Base-by-base conservation (phyloP, 2,113 vertebrate species). In the Epinephelus moara region DNA sequence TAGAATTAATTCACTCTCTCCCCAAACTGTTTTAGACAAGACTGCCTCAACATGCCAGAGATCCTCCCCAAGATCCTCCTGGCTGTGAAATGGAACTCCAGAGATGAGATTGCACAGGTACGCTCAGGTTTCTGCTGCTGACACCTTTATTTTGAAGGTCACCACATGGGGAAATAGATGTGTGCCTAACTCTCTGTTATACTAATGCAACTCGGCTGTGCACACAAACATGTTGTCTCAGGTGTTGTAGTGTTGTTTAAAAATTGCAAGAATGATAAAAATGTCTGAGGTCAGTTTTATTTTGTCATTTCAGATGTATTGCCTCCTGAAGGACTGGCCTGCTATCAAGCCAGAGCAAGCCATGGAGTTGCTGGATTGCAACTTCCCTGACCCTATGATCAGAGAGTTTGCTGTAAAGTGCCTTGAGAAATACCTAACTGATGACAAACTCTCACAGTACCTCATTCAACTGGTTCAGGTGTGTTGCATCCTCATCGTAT, bases 381-480 rank as follows among this genome's bases (percentile, higher is more conserved):
- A 99, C 91, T 99, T 99, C 67, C 98, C 98, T 4, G 98, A 99
- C 87, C 97, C 97, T 0, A 97, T 98, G 96, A 97, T 99, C 92
- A 95, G 98, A 93, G 96, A 97, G n/a, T 99, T 99, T 93, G 98
- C 98, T 49, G 98, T 99, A 59, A 96, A 97, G 77, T 99, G 98
- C 93, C 96, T 99, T 88, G 98, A 99, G 90, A 98, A 98, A 94
- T 98, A 97, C 86, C 91, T 99, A 90, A 98, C 98, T 42, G 98
- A 99, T 69, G 98, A 99, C 93, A 98, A 97, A 92, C 96, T 99
- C 81, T 99, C 98, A 23, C 98, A 99, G 92, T 99, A 98, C 92
- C 96, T 99, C 81, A 99, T 99, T 95, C 98, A 99, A 82, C 95
- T 99, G 80, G 98, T 99, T 71, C 98, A 99, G 98, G 98, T 99